Evolutionary conservation across 1,140 invertebrate species (phyloP).

Genomic region (Andrena cerasifolii): DNA sequence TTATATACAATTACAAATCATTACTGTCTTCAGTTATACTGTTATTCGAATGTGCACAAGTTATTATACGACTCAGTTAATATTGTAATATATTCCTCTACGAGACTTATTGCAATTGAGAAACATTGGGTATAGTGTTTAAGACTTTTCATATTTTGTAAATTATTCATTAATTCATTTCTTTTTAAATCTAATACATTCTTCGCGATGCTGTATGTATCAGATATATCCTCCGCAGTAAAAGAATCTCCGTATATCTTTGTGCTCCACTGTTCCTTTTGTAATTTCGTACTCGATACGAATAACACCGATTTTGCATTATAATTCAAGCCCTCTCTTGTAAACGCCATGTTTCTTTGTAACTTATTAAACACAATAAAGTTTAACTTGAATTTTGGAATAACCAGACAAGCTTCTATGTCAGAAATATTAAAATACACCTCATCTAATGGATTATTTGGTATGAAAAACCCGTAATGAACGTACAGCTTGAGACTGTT

Average conservation of each 20-base stretch:
- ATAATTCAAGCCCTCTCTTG: slow-evolving; percentile 83
- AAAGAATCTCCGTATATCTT: slow-evolving; percentile 75
- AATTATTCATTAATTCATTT: slow-evolving; percentile 53
- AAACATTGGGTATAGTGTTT: slow-evolving; percentile 66
- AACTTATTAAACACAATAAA: slow-evolving; percentile 82
- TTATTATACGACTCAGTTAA: slow-evolving; percentile 59
- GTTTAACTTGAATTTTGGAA: slow-evolving; percentile 78
- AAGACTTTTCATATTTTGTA: slow-evolving; percentile 66
- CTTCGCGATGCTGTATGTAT: slow-evolving; percentile 57
- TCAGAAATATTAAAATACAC: slow-evolving; percentile 82
- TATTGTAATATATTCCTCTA: slow-evolving; percentile 72
- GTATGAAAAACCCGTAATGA: slow-evolving; percentile 90
- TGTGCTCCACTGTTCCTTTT: slow-evolving; percentile 66
- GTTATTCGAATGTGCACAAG: background rate
- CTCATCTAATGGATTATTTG: slow-evolving; percentile 85
- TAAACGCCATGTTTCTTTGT: slow-evolving; percentile 82
- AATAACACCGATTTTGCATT: slow-evolving; percentile 78
- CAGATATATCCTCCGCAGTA: slow-evolving; percentile 62
- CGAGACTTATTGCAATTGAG: slow-evolving; percentile 68
- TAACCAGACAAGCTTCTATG: slow-evolving; percentile 75
- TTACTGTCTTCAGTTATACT: slow-evolving; percentile 1
- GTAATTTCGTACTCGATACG: slow-evolving; percentile 67
- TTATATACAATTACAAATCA: slow-evolving; percentile 7
- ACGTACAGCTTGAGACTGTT: slow-evolving; percentile 86
- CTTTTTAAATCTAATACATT: slow-evolving; percentile 69